phyloP scores from a whole-genome alignment of 2,113 vertebrate species.

The Myocastor coypus region DNA sequence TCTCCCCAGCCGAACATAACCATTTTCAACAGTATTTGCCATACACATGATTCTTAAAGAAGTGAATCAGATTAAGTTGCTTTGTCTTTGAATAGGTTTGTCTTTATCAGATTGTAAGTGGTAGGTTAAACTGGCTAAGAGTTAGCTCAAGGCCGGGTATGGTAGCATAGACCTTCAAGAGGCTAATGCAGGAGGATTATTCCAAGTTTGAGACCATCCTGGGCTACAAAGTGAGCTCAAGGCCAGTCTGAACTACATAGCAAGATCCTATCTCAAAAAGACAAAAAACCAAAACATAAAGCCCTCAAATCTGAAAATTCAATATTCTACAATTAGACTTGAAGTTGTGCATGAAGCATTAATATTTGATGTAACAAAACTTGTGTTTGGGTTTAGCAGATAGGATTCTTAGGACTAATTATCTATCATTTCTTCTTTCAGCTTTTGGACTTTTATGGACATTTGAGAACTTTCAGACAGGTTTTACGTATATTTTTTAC shows the following conservation, averaged over 20 bases:
- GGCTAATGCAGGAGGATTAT: too few relatives aligned
- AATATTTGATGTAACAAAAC: not conserved
- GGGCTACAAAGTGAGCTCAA: too few relatives aligned
- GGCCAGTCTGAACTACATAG: too few relatives aligned
- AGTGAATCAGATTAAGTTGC: conserved; percentile 39
- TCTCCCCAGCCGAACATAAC: too few relatives aligned
- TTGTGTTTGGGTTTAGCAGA: conserved; percentile 45
- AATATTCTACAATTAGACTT: conserved; percentile 42
- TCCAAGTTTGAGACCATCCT: too few relatives aligned
- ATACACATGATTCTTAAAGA: conserved; percentile 30
- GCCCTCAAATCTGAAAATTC: conserved; percentile 11
- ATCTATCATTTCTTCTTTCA: conserved; percentile 82
- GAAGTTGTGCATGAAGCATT: conserved; percentile 25
- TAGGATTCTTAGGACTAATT: conserved; percentile 56
- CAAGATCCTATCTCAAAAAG: too few relatives aligned
- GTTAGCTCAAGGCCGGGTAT: not conserved
- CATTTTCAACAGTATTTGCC: not conserved
- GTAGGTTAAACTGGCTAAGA: conserved; percentile 34
- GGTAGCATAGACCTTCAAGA: too few relatives aligned
- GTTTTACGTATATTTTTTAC: conserved; percentile 91
- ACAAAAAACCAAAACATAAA: too few relatives aligned
- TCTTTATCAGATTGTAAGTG: conserved; percentile 50
- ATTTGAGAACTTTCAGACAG: conserved; percentile 90
- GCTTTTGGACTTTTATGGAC: conserved; percentile 94
- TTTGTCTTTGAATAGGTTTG: conserved; percentile 42